These are phyloP conservation scores for Girardia tigrina DNA, from an alignment of 2,888 invertebrate species.

Conservation along the genomic window DNA sequence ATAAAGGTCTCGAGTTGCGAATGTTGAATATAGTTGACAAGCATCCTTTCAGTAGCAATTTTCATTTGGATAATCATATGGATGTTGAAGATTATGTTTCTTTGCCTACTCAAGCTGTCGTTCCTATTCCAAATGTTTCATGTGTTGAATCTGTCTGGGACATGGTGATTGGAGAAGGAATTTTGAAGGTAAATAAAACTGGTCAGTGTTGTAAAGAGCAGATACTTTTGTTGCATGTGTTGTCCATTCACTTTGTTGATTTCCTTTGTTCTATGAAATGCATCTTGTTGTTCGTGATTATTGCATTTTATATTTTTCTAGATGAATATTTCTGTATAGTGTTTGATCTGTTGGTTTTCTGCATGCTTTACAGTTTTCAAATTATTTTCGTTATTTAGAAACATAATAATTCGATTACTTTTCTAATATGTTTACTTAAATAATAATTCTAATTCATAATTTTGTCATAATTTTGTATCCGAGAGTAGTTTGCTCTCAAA, in stretches of 20 bases:
- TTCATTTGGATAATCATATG: too few species aligned
- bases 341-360: too few species aligned
- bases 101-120: neutral
- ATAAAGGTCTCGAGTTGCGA: neutral
- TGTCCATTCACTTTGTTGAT: neutral
- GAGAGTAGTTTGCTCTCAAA: too few species aligned
- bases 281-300: conserved; percentile 17
- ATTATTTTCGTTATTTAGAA: too few species aligned
- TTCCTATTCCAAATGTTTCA: neutral
- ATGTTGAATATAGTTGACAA: neutral
- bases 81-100: neutral
- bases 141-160: neutral
- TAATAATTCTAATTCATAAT: too few species aligned
- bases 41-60: neutral
- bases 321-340: too few species aligned
- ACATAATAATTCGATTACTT: too few species aligned
- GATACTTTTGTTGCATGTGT: neutral
- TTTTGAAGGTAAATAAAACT: neutral
- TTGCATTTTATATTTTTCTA: too few species aligned
- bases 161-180: neutral
- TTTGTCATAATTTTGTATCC: too few species aligned
- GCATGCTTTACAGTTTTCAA: too few species aligned
- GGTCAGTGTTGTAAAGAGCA: neutral
- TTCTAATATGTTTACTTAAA: too few species aligned
- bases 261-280: neutral